Percentiles rank a stretch among this genome's conserved stretches.
phyloP scores from a whole-genome alignment of 1,140 invertebrate species.

The Drosophila kanapiae region DNA sequence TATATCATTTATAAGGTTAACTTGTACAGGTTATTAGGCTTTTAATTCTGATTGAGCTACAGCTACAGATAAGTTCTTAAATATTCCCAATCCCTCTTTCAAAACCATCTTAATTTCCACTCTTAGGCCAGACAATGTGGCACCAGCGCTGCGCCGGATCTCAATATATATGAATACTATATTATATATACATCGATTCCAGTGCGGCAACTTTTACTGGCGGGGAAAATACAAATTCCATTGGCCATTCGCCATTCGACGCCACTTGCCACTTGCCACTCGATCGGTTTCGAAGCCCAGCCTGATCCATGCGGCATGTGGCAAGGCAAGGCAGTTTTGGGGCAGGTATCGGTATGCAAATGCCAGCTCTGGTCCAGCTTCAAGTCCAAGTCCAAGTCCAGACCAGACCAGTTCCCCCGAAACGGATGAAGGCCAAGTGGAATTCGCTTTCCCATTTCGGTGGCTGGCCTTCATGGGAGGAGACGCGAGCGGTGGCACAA shows the following conservation, averaged over 20 bases:
- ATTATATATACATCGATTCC: constrained; percentile 21
- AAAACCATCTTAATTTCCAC: constrained; percentile 12
- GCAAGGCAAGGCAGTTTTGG: constrained; percentile 43
- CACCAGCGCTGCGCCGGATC: constrained; percentile 29
- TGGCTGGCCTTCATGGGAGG: constrained; percentile 29
- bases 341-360: constrained; percentile 58
- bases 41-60: too few species aligned
- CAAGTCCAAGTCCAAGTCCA: neutral
- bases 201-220: constrained; percentile 53
- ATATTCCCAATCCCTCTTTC: neutral
- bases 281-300: constrained; percentile 3
- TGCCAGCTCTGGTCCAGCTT: constrained; percentile 25
- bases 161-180: constrained; percentile 17
- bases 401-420: constrained; percentile 44
- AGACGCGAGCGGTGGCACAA: too few species aligned
- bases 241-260: neutral
- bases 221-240: constrained; percentile 45
- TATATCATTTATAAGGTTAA: too few species aligned
- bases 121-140: constrained; percentile 55
- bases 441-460: constrained; percentile 75
- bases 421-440: constrained; percentile 57
- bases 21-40: too few species aligned
- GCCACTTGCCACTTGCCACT: constrained; percentile 4
- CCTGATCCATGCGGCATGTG: constrained; percentile 31
- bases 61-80: neutral